Conservation (phyloP, 2,113 vertebrate species). For the Platysternon megacephalum region DNA sequence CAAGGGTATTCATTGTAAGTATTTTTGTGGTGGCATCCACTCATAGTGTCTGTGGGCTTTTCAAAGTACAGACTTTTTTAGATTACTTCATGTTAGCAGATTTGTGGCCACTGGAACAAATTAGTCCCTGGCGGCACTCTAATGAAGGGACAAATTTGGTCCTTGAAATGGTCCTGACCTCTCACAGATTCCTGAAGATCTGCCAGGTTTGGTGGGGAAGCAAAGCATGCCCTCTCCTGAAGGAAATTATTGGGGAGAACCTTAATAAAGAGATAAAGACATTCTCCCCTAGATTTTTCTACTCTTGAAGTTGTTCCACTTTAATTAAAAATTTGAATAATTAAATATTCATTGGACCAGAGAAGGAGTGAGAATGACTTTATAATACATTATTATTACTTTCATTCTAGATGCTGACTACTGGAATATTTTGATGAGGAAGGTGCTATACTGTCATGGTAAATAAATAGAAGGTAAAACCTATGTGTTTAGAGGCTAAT, state of each 20-base stretch:
- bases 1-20: background rate
- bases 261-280: background rate
- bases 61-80: rapidly evolving
- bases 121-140: background rate
- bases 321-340: background rate
- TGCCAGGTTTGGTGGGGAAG: background rate
- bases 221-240: background rate
- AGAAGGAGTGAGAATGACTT: background rate
- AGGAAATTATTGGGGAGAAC: background rate
- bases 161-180: background rate
- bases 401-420: background rate
- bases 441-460: background rate
- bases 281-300: background rate
- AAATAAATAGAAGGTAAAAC: background rate
- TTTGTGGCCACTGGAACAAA: background rate
- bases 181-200: background rate
- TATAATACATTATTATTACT: background rate
- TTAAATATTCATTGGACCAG: background rate
- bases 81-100: rapidly evolving
- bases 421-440: background rate
- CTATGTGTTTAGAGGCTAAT: background rate
- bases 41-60: background rate
- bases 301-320: background rate
- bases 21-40: background rate
- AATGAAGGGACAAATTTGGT: background rate